Percentiles rank a stretch among this genome's conserved stretches.
These are phyloP conservation scores for Macropus fuliginosus DNA, from an alignment of 2,797 vertebrate genomes.

Conservation along the genomic window DNA sequence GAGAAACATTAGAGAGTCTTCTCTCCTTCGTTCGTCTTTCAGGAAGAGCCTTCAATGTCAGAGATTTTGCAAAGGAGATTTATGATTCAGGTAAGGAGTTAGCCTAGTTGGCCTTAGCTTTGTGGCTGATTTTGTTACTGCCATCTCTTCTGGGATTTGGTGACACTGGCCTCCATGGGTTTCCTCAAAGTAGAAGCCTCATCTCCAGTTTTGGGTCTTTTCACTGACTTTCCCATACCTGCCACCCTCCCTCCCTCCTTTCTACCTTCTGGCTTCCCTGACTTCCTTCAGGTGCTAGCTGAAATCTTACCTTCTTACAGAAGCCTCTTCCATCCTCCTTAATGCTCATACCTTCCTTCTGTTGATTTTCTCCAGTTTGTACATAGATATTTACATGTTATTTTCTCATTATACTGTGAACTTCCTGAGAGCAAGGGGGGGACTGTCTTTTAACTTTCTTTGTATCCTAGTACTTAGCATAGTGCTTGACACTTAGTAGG, in stretches of 20 bases:
- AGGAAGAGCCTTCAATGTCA: neutral
- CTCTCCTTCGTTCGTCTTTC: neutral
- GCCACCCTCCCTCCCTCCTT: neutral
- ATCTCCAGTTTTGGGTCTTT: neutral
- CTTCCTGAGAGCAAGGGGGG: neutral
- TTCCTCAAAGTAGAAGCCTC: neutral
- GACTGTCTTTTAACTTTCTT: neutral
- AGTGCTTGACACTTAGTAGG: neutral
- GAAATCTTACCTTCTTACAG: neutral
- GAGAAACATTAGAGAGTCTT: neutral
- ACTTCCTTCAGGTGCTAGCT: neutral
- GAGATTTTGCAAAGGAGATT: neutral
- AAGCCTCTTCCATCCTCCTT: neutral
- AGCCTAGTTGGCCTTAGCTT: neutral
- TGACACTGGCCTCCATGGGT: neutral
- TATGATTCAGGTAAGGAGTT: neutral
- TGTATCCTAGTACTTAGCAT: neutral
- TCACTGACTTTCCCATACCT: neutral
- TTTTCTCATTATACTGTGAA: neutral
- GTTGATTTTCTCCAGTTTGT: neutral
- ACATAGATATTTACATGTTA: neutral
- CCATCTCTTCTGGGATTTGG: neutral
- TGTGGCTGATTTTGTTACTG: neutral
- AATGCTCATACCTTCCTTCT: neutral
- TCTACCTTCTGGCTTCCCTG: neutral